Evolutionary conservation across 2,113 vertebrate species (phyloP).

Genomic region (Hippocampus guttulatus): DNA sequence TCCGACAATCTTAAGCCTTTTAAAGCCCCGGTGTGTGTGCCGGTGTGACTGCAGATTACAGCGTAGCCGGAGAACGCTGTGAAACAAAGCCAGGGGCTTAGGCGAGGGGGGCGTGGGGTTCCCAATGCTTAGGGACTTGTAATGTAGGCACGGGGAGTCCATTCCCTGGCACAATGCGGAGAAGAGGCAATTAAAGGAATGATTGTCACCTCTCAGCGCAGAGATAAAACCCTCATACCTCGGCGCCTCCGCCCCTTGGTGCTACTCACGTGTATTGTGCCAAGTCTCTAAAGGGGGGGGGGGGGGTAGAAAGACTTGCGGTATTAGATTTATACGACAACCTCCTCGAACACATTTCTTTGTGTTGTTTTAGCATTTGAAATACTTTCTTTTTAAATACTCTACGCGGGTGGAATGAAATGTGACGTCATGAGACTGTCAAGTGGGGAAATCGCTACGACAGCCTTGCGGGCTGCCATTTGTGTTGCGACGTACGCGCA

Average conservation of each 20-base stretch:
- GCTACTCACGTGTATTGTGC: neutral
- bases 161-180: slow-evolving; percentile 31
- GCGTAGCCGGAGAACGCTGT: slow-evolving; percentile 35
- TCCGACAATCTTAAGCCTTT: slow-evolving; percentile 52
- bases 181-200: slow-evolving; percentile 55
- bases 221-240: slow-evolving; percentile 37
- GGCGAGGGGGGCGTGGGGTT: slow-evolving; percentile 2
- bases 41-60: slow-evolving; percentile 44
- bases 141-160: slow-evolving; percentile 27
- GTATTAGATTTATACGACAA: neutral
- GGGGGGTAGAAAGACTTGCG: neutral
- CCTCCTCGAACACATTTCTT: neutral
- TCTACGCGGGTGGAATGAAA: too few relatives aligned
- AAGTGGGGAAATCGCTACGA: too few relatives aligned
- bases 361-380: neutral
- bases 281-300: neutral
- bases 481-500: too few relatives aligned
- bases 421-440: neutral
- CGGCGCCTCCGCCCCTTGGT: neutral
- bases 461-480: too few relatives aligned
- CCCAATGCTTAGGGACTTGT: slow-evolving; percentile 48
- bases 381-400: too few relatives aligned
- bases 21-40: slow-evolving; percentile 35
- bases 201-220: slow-evolving; percentile 58
- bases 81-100: slow-evolving; percentile 59